Base-by-base conservation (phyloP, 2,888 invertebrate species). In the Sarcophaga variegata region DNA sequence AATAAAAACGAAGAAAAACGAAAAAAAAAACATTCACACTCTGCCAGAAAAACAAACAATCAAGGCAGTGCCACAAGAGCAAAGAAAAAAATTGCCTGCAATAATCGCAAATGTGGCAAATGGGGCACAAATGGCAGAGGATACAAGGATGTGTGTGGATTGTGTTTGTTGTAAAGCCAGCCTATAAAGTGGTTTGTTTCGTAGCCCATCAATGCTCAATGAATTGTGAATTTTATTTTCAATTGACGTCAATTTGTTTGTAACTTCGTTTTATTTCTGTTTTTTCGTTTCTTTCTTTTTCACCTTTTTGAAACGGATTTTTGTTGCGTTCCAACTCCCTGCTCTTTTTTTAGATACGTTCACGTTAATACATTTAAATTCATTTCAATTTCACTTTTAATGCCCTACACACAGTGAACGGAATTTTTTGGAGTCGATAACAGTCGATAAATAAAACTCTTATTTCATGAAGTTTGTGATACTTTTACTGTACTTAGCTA, bases 211-310 rank as follows among this genome's bases (percentile, higher is more conserved):
- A 83, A 76, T 82, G 90, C 87, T 90, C 91, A 91, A 91, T 92
- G 90, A 90, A 89, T 89, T 89, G 89, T 88, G 88, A 88, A 89
- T 89, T 91, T 90, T 89, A 89, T 89, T 89, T 90, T 90, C 90
- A 91, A 90, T 90, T 89, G 88, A 78, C 86, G 84, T 90, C 89
- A 91, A 90, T 90, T 90, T 88, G 89, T 85, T 89, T 79, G n/a
- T 84, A 76, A 12, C 37, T 86, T 72, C 17, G 37, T 81, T 78
- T 62, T 62, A 10, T 54, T 17, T 17, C 12, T 17, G 54, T 54
- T 54, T 49, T 54, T 6, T 62, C 8, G 8, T 69, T 62, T 47
- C 70, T 64, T 25, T 70, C 63, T 62, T 62, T 59, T 66, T 12
- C 10, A 62, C 66, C 60, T 76, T 85, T 81, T 69, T 69, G 8